Percentiles rank a stretch among this genome's conserved stretches.
Evolutionary conservation across 2,797 vertebrate genomes (phyloP).

Genomic region (Amazona ochrocephala): DNA sequence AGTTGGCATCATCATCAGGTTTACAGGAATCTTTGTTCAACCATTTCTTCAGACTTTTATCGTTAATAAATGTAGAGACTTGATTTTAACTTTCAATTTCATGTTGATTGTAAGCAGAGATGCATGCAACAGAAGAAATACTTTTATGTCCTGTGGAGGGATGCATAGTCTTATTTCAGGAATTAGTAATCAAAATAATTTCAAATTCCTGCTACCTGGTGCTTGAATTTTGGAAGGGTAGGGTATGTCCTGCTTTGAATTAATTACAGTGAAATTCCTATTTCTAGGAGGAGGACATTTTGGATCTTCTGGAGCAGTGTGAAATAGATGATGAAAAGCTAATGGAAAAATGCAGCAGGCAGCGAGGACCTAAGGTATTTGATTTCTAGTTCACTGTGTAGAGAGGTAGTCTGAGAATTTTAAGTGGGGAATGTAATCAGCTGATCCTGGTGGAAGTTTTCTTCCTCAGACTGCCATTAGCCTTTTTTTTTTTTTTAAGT

Average conservation of each 20-base stretch:
- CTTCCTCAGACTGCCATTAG: not conserved
- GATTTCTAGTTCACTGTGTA: not conserved
- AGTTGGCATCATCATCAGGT: not conserved
- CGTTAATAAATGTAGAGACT: not conserved
- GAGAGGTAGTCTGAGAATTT: not conserved
- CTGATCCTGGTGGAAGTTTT: not conserved
- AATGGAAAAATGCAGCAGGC: slow-evolving; percentile 80
- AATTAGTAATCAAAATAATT: not conserved
- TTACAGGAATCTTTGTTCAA: not conserved
- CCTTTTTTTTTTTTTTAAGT: not conserved
- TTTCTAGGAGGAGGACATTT: slow-evolving; percentile 94
- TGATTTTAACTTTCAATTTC: not conserved
- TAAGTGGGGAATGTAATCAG: not conserved
- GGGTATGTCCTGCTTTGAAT: not conserved
- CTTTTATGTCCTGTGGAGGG: not conserved
- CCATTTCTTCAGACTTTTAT: not conserved
- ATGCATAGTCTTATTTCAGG: not conserved
- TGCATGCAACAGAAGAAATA: not conserved
- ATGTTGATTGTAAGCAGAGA: not conserved
- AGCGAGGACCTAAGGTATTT: slow-evolving; percentile 84
- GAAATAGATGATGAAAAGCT: slow-evolving; percentile 97
- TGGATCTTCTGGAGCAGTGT: slow-evolving; percentile 96
- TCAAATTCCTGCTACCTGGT: not conserved
- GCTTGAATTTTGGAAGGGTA: not conserved
- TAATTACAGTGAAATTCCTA: not conserved